Base-by-base conservation (phyloP, 2,797 vertebrate species). In the Oreochromis grahami region DNA sequence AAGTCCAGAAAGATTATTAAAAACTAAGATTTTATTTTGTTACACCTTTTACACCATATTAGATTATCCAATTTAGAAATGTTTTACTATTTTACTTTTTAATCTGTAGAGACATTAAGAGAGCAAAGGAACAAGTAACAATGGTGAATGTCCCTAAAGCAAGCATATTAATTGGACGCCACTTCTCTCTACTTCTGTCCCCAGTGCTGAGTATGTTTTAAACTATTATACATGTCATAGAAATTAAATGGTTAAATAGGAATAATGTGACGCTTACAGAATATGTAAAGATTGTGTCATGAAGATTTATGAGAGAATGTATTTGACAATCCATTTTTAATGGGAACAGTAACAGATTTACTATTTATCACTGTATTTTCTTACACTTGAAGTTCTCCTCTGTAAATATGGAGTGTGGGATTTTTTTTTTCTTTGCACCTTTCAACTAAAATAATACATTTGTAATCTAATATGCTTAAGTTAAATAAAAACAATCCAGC, bases 361-460 rank as follows among this genome's bases (percentile, higher is more conserved):
- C 82, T 90, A 87, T 86, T 81, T 87, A 84, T 91, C 89, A 91
- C 87, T 92, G 89, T 95, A 91, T 94, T 94, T 94, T 95, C 90
- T 90, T 92, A 94, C 90, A 89, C 92, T 87, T 87, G 26, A 50
- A 86, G 70, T 78, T 76, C 41, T 85, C 55, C n/a, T 83, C 85
- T 92, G 83, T 90, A 84, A 85, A 90, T 88, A 84, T 38, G 21
- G 77, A 84, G 36, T 84, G 79, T 86, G 36, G 72, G 14, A 29
- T 55, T 65, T 63, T 81, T 45, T 60, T 82, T 86, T 43, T 84
- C 77, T 82, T 86, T 87, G 76, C 83, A 89, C 83, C 83, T 51
- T 89, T 80, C 85, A 85, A 93, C 82, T 84, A 53, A 85, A 85
- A 86, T 5, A 80, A 65, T 21, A 52, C 70, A 41, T 85, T 91